These are phyloP conservation scores for Bhutanitis thaidina DNA, from an alignment of 2,888 invertebrate species.

Conservation along the genomic window DNA sequence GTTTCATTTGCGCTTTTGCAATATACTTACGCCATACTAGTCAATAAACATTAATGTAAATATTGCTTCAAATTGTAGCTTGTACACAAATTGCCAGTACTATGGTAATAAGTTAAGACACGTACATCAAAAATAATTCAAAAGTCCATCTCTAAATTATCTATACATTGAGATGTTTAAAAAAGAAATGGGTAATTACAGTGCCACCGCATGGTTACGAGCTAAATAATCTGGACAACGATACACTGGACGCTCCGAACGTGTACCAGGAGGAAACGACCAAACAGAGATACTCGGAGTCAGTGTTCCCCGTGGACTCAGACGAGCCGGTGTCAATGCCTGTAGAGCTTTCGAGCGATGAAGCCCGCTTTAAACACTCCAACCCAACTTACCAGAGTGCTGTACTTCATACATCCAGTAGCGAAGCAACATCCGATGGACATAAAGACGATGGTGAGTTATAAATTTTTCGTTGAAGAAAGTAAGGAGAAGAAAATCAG, in stretches of 20 bases:
- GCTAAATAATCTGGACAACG: conserved; percentile 83
- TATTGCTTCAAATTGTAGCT: no score
- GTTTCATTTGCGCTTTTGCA: no score
- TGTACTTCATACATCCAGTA: conserved; percentile 79
- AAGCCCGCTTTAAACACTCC: conserved; percentile 83
- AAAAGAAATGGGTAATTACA: conserved; percentile 38
- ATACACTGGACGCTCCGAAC: conserved; percentile 81
- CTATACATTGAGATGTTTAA: no score
- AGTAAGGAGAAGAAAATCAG: no score
- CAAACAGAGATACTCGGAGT: conserved; percentile 54
- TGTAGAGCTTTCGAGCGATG: conserved; percentile 58
- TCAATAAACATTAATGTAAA: no score
- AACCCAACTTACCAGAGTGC: conserved; percentile 89
- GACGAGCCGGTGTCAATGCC: conserved; percentile 72
- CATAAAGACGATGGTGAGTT: conserved; percentile 67
- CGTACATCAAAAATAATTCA: no score
- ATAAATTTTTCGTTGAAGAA: neutral
- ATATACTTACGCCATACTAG: no score
- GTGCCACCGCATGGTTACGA: conserved; percentile 84
- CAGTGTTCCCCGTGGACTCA: conserved; percentile 62
- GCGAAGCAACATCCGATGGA: conserved; percentile 52
- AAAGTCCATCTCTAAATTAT: no score
- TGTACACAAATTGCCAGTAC: no score
- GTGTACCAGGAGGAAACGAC: conserved; percentile 69
- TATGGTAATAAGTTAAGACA: no score